Evolutionary conservation across 2,797 vertebrate species (phyloP).

Genomic region (Myotis findleyi): DNA sequence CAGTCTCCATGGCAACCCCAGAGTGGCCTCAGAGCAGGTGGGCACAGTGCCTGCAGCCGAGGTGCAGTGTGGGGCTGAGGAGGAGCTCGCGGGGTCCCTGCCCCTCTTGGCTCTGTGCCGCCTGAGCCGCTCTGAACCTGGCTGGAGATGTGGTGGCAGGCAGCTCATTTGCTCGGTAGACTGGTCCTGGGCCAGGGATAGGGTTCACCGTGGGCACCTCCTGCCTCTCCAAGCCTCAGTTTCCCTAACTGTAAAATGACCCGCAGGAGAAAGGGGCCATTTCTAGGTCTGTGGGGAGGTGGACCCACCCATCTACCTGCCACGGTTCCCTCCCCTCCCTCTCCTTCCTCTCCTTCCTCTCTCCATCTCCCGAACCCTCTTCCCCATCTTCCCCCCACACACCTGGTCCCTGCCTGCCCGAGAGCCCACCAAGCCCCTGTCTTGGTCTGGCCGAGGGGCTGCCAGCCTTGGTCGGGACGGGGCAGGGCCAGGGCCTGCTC

Average conservation of each 20-base stretch:
- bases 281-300: neutral
- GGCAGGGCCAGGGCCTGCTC: neutral
- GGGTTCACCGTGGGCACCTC: accelerated
- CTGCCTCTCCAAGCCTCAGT: neutral
- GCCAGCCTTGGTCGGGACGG: neutral
- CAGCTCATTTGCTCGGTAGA: no score
- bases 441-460: neutral
- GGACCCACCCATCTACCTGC: accelerated
- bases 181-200: no score
- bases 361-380: neutral
- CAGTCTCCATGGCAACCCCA: constrained; percentile 11
- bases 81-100: accelerated
- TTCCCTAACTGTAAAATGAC: neutral
- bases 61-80: neutral
- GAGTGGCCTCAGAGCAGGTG: neutral
- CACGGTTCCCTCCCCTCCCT: neutral
- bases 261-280: neutral
- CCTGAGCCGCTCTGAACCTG: neutral
- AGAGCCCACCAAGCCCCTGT: accelerated
- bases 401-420: neutral
- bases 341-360: no score
- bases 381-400: neutral
- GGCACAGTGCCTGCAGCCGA: neutral
- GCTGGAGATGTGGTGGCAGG: neutral
- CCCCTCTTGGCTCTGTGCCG: no score